Evolutionary conservation across 2,888 invertebrate species (phyloP), one percentile per base, ranked within the genome.

Genomic region (Amiota communis): DNA sequence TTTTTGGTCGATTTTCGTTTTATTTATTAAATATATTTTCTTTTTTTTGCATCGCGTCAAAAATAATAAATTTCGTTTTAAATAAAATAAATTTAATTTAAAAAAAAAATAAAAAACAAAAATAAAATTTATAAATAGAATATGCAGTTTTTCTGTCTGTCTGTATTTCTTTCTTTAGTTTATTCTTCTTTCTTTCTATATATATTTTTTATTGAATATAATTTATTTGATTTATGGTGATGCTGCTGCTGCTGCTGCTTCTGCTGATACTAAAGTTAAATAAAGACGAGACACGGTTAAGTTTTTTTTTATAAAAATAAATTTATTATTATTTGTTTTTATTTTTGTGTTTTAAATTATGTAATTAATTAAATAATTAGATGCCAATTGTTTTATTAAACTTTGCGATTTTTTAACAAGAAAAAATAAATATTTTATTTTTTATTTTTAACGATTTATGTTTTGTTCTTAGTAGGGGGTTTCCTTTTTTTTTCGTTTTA

Each of bases 221-320:
- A 1, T 17, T 65, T 17, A 48, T 23, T 47, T 65, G 49, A 74
- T 79, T 68, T 77, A 74, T 75, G 74, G 61, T 56, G 74, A 59
- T 73, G 70, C 74, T 57, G 73, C 53, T 73, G 71, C n/a, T n/a
- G n/a, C n/a, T n/a, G n/a, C n/a, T n/a, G 70, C 74, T 57, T 72
- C 53, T 73, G 71, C 74, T 78, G 74, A 79, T 72, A 76, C 74
- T 79, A 61, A 76, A 73, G 11, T 59, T 59, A 59, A 20, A 20
- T 20, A 59, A 20, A 17, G 13, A 59, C 20, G 20, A 20, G 23
- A 59, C 59, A 12, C 17, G 3, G 59, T 59, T 17, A 23, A n/a
- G 8, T 53, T 53, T 15, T 53, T 53, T 15, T 53, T 53, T 9
- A 15, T n/a, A n/a, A n/a, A n/a, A 15, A 15, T 61, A 56, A 56